A percentile compares a stretch with the other conserved stretches of the same genome.
These are phyloP conservation scores for Notodonta ziczac DNA, from an alignment of 2,888 invertebrate species.

Conservation along the genomic window DNA sequence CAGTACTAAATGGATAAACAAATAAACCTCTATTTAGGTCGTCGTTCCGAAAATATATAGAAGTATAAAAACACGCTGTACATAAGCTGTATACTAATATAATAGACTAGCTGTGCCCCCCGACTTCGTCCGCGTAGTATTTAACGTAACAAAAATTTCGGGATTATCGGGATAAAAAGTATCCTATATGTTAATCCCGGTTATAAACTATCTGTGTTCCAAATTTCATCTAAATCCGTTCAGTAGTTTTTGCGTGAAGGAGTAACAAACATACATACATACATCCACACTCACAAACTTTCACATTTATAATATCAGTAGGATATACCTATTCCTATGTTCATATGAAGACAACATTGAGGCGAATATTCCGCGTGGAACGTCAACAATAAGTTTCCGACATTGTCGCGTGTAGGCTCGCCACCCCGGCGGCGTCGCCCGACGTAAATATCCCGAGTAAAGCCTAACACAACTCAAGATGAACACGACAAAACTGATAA, in stretches of 20 bases:
- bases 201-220: too few species aligned
- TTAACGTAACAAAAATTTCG: too few species aligned
- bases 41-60: neutral
- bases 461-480: conserved; percentile 84
- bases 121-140: too few species aligned
- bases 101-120: too few species aligned
- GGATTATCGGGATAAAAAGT: too few species aligned
- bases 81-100: neutral
- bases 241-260: too few species aligned
- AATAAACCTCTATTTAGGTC: neutral
- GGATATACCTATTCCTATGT: neutral
- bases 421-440: conserved; percentile 65
- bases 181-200: too few species aligned
- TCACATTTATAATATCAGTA: too few species aligned
- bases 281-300: too few species aligned
- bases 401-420: conserved; percentile 72
- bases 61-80: neutral
- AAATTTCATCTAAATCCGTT: too few species aligned
- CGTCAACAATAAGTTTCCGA: conserved; percentile 70
- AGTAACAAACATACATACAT: too few species aligned
- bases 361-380: conserved; percentile 47
- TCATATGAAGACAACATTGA: conserved; percentile 35
- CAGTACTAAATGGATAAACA: neutral
- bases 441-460: conserved; percentile 80
- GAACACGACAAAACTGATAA: conserved; percentile 84